phyloP scores from a whole-genome alignment of 2,888 invertebrate species.

The Ennomos quercinarius region DNA sequence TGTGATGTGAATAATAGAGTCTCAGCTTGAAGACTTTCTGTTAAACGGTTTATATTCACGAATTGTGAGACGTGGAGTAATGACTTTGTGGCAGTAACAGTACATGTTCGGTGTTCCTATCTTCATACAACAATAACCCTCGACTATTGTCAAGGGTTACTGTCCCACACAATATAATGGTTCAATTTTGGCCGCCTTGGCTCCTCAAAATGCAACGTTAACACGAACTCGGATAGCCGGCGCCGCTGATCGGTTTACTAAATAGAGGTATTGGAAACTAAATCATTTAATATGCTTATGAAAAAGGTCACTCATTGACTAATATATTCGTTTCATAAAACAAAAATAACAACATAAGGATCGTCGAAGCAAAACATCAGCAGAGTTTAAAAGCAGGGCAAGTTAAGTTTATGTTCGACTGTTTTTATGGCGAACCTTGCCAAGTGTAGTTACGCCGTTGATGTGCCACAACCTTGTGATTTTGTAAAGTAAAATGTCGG shows the following conservation, averaged over 20 bases:
- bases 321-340: no score
- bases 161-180: neutral
- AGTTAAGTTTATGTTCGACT: conserved; percentile 25
- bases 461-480: conserved; percentile 15
- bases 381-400: conserved; percentile 10
- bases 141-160: neutral
- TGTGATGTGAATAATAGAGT: conserved; percentile 14
- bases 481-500: conserved; percentile 22
- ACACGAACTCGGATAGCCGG: neutral
- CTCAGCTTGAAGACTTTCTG: conserved; percentile 7
- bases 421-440: conserved; percentile 25
- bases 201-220: neutral
- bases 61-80: conserved; percentile 3
- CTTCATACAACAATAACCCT: conserved; percentile 4
- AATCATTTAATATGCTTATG: no score
- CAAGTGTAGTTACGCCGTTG: conserved; percentile 16
- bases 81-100: conserved; percentile 6
- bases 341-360: neutral
- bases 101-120: neutral
- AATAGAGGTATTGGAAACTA: no score
- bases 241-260: no score
- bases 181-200: neutral
- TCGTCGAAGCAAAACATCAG: conserved; percentile 12
- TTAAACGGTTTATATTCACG: conserved; percentile 8
- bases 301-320: no score